Evolutionary conservation across 2,888 invertebrate genomes (phyloP), one percentile per base, ranked within the genome.

Genomic region (Petrolisthes cinctipes): DNA sequence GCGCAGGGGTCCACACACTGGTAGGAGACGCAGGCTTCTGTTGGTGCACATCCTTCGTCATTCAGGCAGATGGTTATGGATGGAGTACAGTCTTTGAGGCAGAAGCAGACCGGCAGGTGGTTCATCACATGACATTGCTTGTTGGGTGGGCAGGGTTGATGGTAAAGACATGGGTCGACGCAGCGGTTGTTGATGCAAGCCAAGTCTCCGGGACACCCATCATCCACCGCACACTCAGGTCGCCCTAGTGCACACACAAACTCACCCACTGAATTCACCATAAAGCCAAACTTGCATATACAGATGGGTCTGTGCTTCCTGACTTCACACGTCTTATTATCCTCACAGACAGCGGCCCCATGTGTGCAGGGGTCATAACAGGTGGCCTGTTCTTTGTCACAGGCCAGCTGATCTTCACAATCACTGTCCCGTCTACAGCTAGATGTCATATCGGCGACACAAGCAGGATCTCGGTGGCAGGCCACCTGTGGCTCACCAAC

Each of bases 1-100:
- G 95, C 95, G 94, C 97, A 97, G 91, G 97, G 97, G 94, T 97
- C 96, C 94, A 97, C 95, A 93, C 97, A 97, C 94, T 96, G 95
- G 93, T 96, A 97, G 93, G 96, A 96, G 93, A 95, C 95, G 94
- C 97, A 97, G 91, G 97, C 96, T 93, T 96, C 94, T 92, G 96
- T 95, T 91, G 95, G 94, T 88, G 97, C 96, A 93, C 97, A 97
- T 91, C 97, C 97, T 92, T 95, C 96, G 93, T 97, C 97, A 93
- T 97, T 95, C 92, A 97, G 94, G 93, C 97, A 97, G 93, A 98
- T 97, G 91, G 97, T 97, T 5, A 92, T 91, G 86, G 96, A 95
- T 90, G 97, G 96, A 92, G 95, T 95, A 93, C 97, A 97, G 93
- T 97, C 96, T 75, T 91, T 91, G 92, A 96, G 95, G 93, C 97